Percentiles rank a stretch among this genome's conserved stretches.
Evolutionary conservation across 64 coral and sea anemone genomes (phyloP).

Genomic region (Actinia tenebrosa): DNA sequence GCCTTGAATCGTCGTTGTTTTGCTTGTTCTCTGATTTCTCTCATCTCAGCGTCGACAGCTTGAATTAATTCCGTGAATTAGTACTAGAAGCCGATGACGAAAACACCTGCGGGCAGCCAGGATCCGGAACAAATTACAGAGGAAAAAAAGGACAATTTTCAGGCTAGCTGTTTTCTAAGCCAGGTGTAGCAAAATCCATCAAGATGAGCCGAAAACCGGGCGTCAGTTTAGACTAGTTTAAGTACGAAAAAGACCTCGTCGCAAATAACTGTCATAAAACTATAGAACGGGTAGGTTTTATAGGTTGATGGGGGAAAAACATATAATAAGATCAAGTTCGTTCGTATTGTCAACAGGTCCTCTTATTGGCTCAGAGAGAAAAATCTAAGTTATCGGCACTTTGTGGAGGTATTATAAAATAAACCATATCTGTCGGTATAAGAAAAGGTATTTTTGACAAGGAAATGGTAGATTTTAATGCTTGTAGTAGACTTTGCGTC

Average conservation of each 20-base stretch:
- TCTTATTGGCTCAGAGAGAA: neutral
- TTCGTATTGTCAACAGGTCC: neutral
- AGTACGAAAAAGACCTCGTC: neutral
- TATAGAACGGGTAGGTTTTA: neutral
- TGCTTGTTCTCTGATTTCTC: slow-evolving; percentile 9
- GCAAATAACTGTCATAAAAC: neutral
- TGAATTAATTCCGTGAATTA: neutral
- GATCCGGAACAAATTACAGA: slow-evolving; percentile 12
- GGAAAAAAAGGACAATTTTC: neutral
- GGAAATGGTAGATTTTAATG: neutral
- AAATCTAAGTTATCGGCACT: neutral
- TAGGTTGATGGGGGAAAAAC: neutral
- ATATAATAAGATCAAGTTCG: neutral
- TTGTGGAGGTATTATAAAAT: neutral
- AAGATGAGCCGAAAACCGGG: neutral
- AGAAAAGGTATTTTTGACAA: neutral
- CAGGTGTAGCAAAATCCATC: neutral
- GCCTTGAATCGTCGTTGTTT: neutral
- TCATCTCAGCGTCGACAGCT: neutral
- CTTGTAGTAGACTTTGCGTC: neutral
- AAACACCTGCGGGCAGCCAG: neutral
- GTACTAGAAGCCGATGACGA: neutral
- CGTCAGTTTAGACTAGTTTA: slow-evolving; percentile 4
- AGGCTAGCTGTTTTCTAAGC: neutral
- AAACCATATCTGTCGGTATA: neutral